Evolutionary conservation across 2,888 invertebrate species (phyloP).

Genomic region (Amorpha juglandis): DNA sequence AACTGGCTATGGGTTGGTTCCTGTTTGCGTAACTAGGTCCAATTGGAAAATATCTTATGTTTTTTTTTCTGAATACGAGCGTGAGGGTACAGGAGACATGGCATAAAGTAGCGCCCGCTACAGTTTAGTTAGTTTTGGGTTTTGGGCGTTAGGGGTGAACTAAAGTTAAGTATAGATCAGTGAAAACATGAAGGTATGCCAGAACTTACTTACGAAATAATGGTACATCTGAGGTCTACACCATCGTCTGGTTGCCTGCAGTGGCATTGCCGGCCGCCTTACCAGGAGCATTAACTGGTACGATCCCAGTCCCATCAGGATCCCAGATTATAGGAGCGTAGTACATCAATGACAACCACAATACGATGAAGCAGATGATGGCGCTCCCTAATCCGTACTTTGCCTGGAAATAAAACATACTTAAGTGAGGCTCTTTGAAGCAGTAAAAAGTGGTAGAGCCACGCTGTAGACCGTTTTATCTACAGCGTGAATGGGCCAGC

Average conservation of each 20-base stretch:
- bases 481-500: too few relatives aligned
- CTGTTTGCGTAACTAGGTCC: too few relatives aligned
- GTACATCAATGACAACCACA: conserved; percentile 32
- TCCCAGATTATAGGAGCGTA: conserved; percentile 41
- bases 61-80: too few relatives aligned
- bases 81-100: too few relatives aligned
- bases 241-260: not conserved
- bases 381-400: conserved; percentile 46
- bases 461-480: too few relatives aligned
- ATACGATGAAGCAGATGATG: conserved; percentile 46
- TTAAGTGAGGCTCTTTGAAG: not conserved
- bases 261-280: not conserved
- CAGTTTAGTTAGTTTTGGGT: too few relatives aligned
- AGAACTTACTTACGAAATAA: not conserved
- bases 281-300: conserved; percentile 16
- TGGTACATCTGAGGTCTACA: not conserved
- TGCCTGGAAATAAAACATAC: conserved; percentile 45
- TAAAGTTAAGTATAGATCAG: too few relatives aligned
- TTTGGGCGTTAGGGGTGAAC: too few relatives aligned
- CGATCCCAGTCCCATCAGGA: conserved; percentile 25
- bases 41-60: too few relatives aligned
- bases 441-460: not conserved
- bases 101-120: too few relatives aligned
- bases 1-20: too few relatives aligned
- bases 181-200: too few relatives aligned